A percentile compares a stretch with the other conserved stretches of the same genome.
Conservation (phyloP, 2,797 vertebrate species). For the Phoxinus dragarum region DNA sequence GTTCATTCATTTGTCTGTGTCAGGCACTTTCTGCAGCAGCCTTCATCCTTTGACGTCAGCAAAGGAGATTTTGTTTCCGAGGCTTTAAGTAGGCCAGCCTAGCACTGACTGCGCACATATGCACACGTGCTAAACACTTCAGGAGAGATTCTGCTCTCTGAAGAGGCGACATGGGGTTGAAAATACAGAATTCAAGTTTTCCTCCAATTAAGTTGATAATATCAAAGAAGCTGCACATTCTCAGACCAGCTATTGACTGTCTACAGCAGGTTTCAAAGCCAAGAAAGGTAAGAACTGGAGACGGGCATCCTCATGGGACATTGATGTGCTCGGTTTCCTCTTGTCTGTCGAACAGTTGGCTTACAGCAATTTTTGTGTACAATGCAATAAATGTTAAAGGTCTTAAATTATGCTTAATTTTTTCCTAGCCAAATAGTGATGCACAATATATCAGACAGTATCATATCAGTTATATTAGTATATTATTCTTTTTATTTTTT, state of each 20-base stretch:
- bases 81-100: constrained; percentile 64
- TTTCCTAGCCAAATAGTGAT: too few relatives aligned
- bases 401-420: not conserved
- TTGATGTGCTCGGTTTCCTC: not conserved
- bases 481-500: not conserved
- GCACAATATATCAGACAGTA: not conserved
- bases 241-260: constrained; percentile 73
- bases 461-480: not conserved
- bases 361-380: not conserved
- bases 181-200: constrained; percentile 63
- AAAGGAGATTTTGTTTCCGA: constrained; percentile 67
- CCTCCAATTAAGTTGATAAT: constrained; percentile 69
- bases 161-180: constrained; percentile 67
- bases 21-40: not conserved
- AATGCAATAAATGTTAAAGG: not conserved
- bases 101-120: not conserved
- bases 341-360: not conserved
- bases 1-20: constrained; percentile 30
- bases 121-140: not conserved
- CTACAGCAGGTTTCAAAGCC: constrained; percentile 70
- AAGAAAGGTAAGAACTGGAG: constrained; percentile 70
- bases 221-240: constrained; percentile 77
- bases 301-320: not conserved
- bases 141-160: not conserved
- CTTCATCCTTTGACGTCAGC: constrained; percentile 64